phyloP scores from a whole-genome alignment of 2,113 vertebrate species.

The Callocephalon fimbriatum region DNA sequence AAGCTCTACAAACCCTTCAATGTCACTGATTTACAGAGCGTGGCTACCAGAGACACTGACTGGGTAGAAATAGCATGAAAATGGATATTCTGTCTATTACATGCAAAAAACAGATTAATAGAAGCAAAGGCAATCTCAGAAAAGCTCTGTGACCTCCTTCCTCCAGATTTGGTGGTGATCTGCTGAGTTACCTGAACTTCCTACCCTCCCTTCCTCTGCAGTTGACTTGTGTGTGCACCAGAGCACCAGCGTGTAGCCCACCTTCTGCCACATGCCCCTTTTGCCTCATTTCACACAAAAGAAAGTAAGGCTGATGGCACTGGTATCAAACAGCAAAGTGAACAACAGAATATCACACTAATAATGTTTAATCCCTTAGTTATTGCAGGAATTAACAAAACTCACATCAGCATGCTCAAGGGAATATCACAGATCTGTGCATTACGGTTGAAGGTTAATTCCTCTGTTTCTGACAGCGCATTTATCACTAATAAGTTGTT shows the following conservation, averaged over 20 bases:
- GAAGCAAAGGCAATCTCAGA: neutral
- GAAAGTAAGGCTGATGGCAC: neutral
- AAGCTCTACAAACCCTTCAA: neutral
- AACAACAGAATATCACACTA: neutral
- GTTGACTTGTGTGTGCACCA: neutral
- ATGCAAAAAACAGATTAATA: neutral
- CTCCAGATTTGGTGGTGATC: neutral
- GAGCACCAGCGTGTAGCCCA: rapidly evolving
- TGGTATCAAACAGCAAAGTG: neutral
- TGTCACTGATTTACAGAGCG: neutral
- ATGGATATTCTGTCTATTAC: neutral
- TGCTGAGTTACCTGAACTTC: neutral
- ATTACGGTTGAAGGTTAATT: neutral
- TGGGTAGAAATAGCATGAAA: neutral
- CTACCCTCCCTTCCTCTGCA: neutral
- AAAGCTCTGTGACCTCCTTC: neutral
- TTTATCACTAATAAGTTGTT: neutral
- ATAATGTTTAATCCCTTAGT: neutral
- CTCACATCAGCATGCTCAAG: neutral
- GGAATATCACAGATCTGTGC: neutral
- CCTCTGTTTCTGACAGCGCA: neutral
- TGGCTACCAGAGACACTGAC: neutral
- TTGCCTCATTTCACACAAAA: rapidly evolving
- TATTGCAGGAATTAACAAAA: neutral
- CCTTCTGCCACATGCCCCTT: neutral